Evolutionary conservation across 2,113 vertebrate genomes (phyloP).

Genomic region (Sinocyclocheilus rhinocerous): DNA sequence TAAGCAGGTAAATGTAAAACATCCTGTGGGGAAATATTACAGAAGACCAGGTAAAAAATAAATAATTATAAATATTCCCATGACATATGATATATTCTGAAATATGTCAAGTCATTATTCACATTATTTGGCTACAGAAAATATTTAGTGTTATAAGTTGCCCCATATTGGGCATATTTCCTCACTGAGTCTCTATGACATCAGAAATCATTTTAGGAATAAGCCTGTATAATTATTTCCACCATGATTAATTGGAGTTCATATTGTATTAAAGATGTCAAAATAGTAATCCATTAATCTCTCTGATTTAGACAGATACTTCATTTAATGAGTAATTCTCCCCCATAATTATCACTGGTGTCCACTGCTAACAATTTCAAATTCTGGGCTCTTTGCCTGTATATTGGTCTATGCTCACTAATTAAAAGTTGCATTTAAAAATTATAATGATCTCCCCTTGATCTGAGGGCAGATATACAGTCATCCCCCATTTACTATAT

Average conservation of each 20-base stretch:
- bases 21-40: not conserved
- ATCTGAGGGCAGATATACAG: not conserved
- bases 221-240: not conserved
- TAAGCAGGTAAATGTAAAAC: too few species aligned
- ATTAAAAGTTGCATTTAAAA: not conserved
- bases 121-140: not conserved
- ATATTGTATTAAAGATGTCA: not conserved
- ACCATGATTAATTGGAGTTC: not conserved
- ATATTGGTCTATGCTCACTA: not conserved
- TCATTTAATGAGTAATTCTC: not conserved
- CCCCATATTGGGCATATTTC: not conserved
- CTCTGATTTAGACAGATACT: not conserved
- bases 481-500: not conserved
- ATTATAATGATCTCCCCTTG: not conserved
- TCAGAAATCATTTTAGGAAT: not conserved
- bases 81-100: too few species aligned
- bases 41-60: not conserved
- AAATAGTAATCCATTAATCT: not conserved
- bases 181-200: not conserved
- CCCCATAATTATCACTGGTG: not conserved
- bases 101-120: not conserved
- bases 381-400: not conserved
- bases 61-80: not conserved
- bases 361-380: not conserved
- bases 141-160: not conserved